Conservation (phyloP, 23 tunicate species). For the Trididemnum miniatum region DNA sequence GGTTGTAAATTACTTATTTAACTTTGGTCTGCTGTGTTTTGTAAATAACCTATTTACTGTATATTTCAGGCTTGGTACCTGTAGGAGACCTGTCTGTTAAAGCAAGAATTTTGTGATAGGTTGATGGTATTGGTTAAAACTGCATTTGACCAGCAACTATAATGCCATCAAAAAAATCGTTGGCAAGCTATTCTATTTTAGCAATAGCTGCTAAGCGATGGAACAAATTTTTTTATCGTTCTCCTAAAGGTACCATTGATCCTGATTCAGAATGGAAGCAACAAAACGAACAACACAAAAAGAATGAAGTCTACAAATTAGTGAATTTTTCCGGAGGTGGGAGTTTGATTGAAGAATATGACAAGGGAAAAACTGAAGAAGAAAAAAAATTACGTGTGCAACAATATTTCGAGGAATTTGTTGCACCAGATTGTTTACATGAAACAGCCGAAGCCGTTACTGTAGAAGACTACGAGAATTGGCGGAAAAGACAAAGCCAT, state of each 20-base stretch:
- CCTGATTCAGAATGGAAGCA: constrained; percentile 77
- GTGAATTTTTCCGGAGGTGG: constrained; percentile 86
- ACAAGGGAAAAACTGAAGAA: constrained; percentile 32
- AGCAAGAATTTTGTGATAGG: too few species aligned
- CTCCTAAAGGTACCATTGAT: constrained; percentile 53
- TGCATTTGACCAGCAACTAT: too few species aligned
- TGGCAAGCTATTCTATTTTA: not conserved
- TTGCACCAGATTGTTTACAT: constrained; percentile 41
- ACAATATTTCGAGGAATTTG: constrained; percentile 34
- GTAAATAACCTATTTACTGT: too few species aligned
- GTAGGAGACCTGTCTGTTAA: too few species aligned
- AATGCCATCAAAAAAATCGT: not conserved
- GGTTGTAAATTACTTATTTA: too few species aligned
- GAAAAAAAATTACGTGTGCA: constrained; percentile 39
- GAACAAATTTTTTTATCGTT: constrained; percentile 79
- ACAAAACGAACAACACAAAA: constrained; percentile 68
- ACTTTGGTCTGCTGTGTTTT: too few species aligned
- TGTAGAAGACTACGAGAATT: constrained; percentile 53
- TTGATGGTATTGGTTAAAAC: too few species aligned
- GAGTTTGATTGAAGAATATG: constrained; percentile 48
- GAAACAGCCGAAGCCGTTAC: constrained; percentile 26
- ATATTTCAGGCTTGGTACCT: too few species aligned
- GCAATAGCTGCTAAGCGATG: constrained; percentile 17
- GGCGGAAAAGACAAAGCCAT: constrained; percentile 35
- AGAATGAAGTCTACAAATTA: constrained; percentile 62